phyloP scores from a whole-genome alignment of 2,113 vertebrate species.

The Verasper variegatus region DNA sequence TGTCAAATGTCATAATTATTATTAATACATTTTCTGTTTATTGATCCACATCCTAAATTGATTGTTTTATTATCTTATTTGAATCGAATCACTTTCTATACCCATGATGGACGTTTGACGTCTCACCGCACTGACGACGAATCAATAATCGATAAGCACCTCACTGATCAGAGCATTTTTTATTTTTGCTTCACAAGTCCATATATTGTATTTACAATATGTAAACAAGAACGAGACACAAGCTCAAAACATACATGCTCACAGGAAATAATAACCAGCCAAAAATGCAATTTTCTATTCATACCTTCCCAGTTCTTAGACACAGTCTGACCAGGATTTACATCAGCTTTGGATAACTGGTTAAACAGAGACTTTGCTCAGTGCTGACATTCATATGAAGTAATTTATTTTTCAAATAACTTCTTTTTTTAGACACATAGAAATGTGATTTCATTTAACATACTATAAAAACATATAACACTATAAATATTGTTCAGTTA shows the following conservation, averaged over 20 bases:
- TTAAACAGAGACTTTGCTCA: conserved; percentile 60
- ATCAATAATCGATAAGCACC: neutral
- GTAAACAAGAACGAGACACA: conserved; percentile 82
- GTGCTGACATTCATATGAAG: conserved; percentile 74
- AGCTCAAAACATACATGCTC: conserved; percentile 79
- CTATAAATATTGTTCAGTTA: conserved; percentile 80
- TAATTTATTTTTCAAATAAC: conserved; percentile 70
- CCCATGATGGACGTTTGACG: too few species aligned
- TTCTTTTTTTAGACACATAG: conserved; percentile 73
- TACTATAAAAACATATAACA: conserved; percentile 79
- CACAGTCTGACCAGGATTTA: conserved; percentile 56
- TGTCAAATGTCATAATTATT: too few species aligned
- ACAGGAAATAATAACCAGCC: conserved; percentile 72
- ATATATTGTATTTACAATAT: conserved; percentile 84
- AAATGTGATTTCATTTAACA: conserved; percentile 78
- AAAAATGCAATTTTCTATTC: conserved; percentile 64
- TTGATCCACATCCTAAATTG: neutral
- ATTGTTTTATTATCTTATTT: too few species aligned
- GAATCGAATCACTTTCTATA: too few species aligned
- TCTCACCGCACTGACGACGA: too few species aligned
- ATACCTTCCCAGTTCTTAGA: conserved; percentile 50
- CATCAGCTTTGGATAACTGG: conserved; percentile 65
- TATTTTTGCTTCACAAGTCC: conserved; percentile 69
- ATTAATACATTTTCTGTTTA: neutral
- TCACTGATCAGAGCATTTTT: conserved; percentile 58